A percentile compares a stretch with the other conserved stretches of the same genome.
Evolutionary conservation across 2,113 vertebrate genomes (phyloP).

Genomic region (Oncorhynchus nerka): DNA sequence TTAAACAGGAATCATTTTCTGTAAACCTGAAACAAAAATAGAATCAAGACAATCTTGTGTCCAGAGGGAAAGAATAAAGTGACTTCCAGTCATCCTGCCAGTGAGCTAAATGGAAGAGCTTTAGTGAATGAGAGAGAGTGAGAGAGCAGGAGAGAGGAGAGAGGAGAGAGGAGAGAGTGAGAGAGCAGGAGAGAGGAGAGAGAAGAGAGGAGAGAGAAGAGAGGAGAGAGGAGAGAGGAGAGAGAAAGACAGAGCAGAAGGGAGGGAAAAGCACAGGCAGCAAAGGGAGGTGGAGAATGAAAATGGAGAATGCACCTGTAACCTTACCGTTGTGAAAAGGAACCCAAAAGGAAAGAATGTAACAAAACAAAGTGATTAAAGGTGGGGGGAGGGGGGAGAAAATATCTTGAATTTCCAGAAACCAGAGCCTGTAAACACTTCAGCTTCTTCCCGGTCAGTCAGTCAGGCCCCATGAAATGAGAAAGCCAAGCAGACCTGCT

Average conservation of each 20-base stretch:
- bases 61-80: slow-evolving; percentile 32
- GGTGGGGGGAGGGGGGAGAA: slow-evolving; percentile 54
- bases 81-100: slow-evolving; percentile 37
- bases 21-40: neutral
- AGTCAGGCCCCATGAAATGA: slow-evolving; percentile 82
- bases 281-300: slow-evolving; percentile 46
- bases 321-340: slow-evolving; percentile 80
- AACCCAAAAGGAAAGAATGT: slow-evolving; percentile 69
- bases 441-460: slow-evolving; percentile 68
- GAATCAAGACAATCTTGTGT: slow-evolving; percentile 20
- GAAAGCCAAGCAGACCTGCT: slow-evolving; percentile 81
- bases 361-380: slow-evolving; percentile 65
- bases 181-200: no score
- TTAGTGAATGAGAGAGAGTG: slow-evolving; percentile 24
- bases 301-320: slow-evolving; percentile 70
- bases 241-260: slow-evolving; percentile 38
- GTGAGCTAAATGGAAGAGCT: slow-evolving; percentile 36
- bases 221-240: slow-evolving; percentile 54
- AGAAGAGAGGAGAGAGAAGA: slow-evolving; percentile 42
- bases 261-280: slow-evolving; percentile 27
- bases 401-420: slow-evolving; percentile 58
- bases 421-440: slow-evolving; percentile 34
- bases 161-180: slow-evolving; percentile 58
- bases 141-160: slow-evolving; percentile 46
- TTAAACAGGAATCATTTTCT: neutral